Conservation (phyloP, 2,113 vertebrate species). For the Seriola aureovittata region DNA sequence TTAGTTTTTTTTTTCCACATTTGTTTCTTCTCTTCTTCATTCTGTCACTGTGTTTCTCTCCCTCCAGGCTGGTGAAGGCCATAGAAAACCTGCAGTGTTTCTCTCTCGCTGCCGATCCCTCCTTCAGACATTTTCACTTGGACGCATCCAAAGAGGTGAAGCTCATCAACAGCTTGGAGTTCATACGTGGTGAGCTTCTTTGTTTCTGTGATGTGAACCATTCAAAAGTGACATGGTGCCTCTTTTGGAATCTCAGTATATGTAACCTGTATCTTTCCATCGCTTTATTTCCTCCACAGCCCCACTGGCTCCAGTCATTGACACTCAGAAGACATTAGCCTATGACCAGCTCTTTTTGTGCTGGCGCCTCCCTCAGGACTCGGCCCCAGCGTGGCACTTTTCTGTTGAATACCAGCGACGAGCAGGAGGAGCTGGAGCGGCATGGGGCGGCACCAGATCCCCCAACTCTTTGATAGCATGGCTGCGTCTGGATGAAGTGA, state of each 20-base stretch:
- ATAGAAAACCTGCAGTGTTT: conserved; percentile 93
- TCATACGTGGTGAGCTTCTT: conserved; percentile 88
- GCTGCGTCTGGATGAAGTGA: conserved; percentile 93
- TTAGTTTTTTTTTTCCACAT: neutral
- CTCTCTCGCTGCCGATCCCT: conserved; percentile 88
- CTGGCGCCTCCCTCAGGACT: conserved; percentile 96
- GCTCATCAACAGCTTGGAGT: conserved; percentile 89
- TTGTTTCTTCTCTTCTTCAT: neutral
- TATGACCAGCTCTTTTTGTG: conserved; percentile 97
- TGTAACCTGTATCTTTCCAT: neutral
- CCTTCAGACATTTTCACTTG: conserved; percentile 92
- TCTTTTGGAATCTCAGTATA: neutral
- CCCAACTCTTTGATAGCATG: conserved; percentile 87
- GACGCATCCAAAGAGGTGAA: conserved; percentile 92
- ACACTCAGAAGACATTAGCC: conserved; percentile 96
- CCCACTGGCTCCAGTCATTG: conserved; percentile 94
- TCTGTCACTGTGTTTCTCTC: neutral
- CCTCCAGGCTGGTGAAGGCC: conserved; percentile 88
- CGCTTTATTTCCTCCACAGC: conserved; percentile 76
- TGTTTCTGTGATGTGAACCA: neutral
- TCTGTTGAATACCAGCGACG: conserved; percentile 94
- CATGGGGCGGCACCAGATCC: conserved; percentile 89
- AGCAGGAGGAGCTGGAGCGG: conserved; percentile 83
- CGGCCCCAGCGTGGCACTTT: conserved; percentile 95
- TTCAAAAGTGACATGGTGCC: neutral